Percentiles rank a stretch among this genome's conserved stretches.
phyloP scores from a whole-genome alignment of 2,888 invertebrate species.

The Gibbula magus region DNA sequence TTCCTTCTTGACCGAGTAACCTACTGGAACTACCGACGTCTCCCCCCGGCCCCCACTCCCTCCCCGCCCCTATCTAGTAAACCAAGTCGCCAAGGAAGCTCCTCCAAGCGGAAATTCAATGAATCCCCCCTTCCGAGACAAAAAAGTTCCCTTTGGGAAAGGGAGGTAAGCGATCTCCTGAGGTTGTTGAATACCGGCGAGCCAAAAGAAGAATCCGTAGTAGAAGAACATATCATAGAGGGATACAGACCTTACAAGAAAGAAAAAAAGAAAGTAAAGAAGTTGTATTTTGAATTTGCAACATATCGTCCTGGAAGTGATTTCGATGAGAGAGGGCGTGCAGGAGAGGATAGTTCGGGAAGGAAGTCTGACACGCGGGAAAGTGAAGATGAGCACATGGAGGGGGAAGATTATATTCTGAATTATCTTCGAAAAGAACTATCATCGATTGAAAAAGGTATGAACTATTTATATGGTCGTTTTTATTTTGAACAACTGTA shows the following conservation, averaged over 20 bases:
- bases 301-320: slow-evolving; percentile 39
- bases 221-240: neutral
- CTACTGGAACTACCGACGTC: slow-evolving; percentile 85
- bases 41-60: slow-evolving; percentile 53
- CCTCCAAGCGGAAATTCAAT: neutral
- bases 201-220: neutral
- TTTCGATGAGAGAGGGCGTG: slow-evolving; percentile 29
- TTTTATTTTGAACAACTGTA: too few species aligned
- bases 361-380: slow-evolving; percentile 18
- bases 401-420: slow-evolving; percentile 47
- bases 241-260: slow-evolving; percentile 18
- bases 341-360: slow-evolving; percentile 49
- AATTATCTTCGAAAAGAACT: slow-evolving; percentile 62
- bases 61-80: neutral
- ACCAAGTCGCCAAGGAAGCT: neutral
- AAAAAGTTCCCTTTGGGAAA: neutral
- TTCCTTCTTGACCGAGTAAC: slow-evolving; percentile 89
- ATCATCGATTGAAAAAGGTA: slow-evolving; percentile 64
- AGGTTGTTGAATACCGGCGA: neutral
- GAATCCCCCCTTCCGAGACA: neutral
- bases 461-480: neutral
- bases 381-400: slow-evolving; percentile 30
- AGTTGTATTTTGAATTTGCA: slow-evolving; percentile 48
- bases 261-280: slow-evolving; percentile 37
- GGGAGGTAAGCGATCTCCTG: neutral